Evolutionary conservation across 2,113 vertebrate species (phyloP).

Genomic region (Donacobius atricapilla): DNA sequence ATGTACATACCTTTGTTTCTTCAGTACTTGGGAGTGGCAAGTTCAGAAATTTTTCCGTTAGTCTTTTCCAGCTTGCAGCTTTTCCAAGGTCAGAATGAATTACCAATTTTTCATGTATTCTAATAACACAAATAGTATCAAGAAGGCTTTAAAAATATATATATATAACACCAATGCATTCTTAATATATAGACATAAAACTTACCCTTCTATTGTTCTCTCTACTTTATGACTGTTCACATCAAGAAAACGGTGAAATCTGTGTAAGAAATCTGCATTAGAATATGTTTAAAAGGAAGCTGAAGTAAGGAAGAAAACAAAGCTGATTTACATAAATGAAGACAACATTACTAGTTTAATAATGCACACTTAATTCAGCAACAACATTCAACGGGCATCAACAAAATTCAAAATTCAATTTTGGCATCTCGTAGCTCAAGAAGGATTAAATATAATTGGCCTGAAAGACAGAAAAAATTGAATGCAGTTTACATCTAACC

Average conservation of each 20-base stretch:
- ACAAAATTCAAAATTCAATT: background rate
- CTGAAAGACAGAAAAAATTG: background rate
- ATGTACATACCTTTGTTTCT: slow-evolving; percentile 78
- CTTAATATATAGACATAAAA: background rate
- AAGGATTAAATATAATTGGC: background rate
- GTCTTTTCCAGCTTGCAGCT: slow-evolving; percentile 89
- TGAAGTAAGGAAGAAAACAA: background rate
- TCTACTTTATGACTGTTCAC: slow-evolving; percentile 89
- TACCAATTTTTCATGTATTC: slow-evolving; percentile 92
- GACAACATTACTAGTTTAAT: background rate
- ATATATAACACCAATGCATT: background rate
- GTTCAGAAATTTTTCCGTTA: slow-evolving; percentile 89
- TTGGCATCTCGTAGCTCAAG: background rate
- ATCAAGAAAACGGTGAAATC: slow-evolving; percentile 92
- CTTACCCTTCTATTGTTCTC: slow-evolving; percentile 88
- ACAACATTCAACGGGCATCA: background rate
- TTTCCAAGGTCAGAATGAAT: slow-evolving; percentile 93
- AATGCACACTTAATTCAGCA: background rate
- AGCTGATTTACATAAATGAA: background rate
- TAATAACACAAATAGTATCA: slow-evolving; percentile 53
- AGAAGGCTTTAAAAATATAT: background rate
- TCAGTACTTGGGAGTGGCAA: slow-evolving; percentile 81
- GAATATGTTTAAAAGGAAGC: background rate
- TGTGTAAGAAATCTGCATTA: slow-evolving; percentile 60
- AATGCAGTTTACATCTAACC: background rate